Evolutionary conservation across 2,113 vertebrate species (phyloP), one percentile per base, ranked within the genome.

Genomic region (Ctenomys sociabilis): DNA sequence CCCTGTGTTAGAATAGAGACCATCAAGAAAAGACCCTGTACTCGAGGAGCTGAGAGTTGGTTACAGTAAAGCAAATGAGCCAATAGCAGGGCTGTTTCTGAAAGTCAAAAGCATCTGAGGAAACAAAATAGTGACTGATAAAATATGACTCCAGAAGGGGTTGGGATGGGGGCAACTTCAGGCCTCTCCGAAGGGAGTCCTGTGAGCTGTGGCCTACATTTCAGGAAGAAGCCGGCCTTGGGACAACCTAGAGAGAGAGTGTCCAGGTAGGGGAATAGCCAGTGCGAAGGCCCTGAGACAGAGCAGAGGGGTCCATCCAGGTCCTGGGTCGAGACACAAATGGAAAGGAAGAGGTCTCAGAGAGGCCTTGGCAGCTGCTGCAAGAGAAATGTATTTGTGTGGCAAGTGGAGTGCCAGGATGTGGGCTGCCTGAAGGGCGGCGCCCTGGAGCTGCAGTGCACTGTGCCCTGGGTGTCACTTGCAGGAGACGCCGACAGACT

Each of bases 91-190:
- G 21, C 45, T 13, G 4, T 9, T 24, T 37, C 16, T 0, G 43
- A 88, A 70, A 40, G 26, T 2, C 52, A 7, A 52, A 32, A 32
- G 52, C 54, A 66, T 54, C 24, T 0, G 0, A 0, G 43, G 37
- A 78, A 45, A 70, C 59, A 45, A 68, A 43, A 26, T 22, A 75
- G 14, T 13, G 28, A 9, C n/a, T 1, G 40, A 26, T 24, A 11
- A 19, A 9, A 93, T 52, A 45, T 19, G 52, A 37, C 54, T 5
- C 26, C 32, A 0, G 10, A 4, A n/a, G 45, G 49, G n/a, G 57
- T 10, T 22, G 3, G 7, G 11, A 16, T 26, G 11, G 12, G 37
- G 40, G 0, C 26, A 11, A 0, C 35, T 16, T 37, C 35, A 26
- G 70, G 49, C 54, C 88, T 80, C 24, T 73, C 59, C 59, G 43